Evolutionary conservation across 2,797 vertebrate species (phyloP).

Genomic region (Anniella stebbinsi): DNA sequence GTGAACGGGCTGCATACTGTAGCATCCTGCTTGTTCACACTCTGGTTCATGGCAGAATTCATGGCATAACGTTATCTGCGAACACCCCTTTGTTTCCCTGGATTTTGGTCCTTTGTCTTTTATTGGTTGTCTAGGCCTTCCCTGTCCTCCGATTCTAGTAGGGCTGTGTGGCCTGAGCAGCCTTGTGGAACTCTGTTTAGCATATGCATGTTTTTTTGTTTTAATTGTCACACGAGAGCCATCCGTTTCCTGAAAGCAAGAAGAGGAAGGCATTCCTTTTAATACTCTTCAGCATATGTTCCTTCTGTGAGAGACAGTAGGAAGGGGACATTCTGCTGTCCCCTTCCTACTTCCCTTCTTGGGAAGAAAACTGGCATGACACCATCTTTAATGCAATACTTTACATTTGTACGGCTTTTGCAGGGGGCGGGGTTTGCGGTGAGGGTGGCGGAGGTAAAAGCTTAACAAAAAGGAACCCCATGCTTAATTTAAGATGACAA

Average conservation of each 20-base stretch:
- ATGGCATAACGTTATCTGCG: background rate
- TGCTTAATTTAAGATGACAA: constrained; percentile 76
- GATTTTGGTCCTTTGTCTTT: background rate
- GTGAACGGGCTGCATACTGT: background rate
- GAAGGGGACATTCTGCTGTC: background rate
- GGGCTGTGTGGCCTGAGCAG: background rate
- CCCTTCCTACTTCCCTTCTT: constrained; percentile 16
- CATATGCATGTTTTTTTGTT: no score
- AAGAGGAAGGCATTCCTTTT: background rate
- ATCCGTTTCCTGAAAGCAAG: background rate
- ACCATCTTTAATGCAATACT: constrained; percentile 60
- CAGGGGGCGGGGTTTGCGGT: no score
- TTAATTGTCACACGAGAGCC: background rate
- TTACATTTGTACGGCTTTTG: constrained; percentile 37
- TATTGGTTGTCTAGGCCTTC: no score
- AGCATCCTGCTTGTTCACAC: no score
- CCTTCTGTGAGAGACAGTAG: constrained; percentile 18
- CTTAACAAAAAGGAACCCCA: constrained; percentile 71
- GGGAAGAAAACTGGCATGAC: constrained; percentile 11
- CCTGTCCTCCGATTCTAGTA: background rate
- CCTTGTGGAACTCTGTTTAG: background rate
- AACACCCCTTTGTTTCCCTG: background rate
- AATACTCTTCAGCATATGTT: background rate
- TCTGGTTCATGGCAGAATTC: no score
- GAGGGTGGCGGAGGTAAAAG: constrained; percentile 55